These are phyloP conservation scores for Meiosimyza decipiens DNA, from an alignment of 2,888 invertebrate genomes.

Conservation along the genomic window DNA sequence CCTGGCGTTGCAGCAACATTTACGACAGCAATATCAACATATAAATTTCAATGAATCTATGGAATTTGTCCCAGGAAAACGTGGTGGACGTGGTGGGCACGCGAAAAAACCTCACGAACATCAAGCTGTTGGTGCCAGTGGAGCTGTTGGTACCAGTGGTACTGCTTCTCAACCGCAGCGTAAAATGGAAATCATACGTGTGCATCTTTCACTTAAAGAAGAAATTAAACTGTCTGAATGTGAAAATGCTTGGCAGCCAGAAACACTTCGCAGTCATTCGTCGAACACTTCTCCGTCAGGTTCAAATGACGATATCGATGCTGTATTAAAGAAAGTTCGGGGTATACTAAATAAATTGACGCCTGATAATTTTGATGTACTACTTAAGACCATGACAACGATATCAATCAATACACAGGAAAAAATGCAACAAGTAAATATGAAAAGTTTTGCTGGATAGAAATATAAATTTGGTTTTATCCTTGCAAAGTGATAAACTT, in stretches of 20 bases:
- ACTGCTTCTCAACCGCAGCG: slow-evolving; percentile 46
- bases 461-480: too few species aligned
- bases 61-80: slow-evolving; percentile 55
- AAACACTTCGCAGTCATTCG: slow-evolving; percentile 52
- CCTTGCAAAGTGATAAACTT: background rate
- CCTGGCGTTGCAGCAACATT: slow-evolving; percentile 45
- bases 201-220: slow-evolving; percentile 61
- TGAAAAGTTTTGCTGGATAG: background rate
- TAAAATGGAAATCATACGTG: slow-evolving; percentile 59
- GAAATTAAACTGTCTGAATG: slow-evolving; percentile 62
- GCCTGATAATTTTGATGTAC: slow-evolving; percentile 61
- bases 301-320: slow-evolving; percentile 53
- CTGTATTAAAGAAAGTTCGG: slow-evolving; percentile 60
- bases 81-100: slow-evolving; percentile 50
- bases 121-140: slow-evolving; percentile 32
- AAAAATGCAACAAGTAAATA: slow-evolving; percentile 59
- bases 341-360: slow-evolving; percentile 63
- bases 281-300: slow-evolving; percentile 33
- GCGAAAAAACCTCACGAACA: slow-evolving; percentile 55
- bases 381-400: slow-evolving; percentile 59
- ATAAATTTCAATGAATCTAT: slow-evolving; percentile 57
- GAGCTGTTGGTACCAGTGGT: slow-evolving; percentile 40
- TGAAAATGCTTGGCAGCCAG: slow-evolving; percentile 63
- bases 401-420: slow-evolving; percentile 57
- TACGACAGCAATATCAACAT: slow-evolving; percentile 57